These are phyloP conservation scores for Sebastes dallii DNA, from an alignment of 2,797 vertebrate genomes.

Conservation along the genomic window DNA sequence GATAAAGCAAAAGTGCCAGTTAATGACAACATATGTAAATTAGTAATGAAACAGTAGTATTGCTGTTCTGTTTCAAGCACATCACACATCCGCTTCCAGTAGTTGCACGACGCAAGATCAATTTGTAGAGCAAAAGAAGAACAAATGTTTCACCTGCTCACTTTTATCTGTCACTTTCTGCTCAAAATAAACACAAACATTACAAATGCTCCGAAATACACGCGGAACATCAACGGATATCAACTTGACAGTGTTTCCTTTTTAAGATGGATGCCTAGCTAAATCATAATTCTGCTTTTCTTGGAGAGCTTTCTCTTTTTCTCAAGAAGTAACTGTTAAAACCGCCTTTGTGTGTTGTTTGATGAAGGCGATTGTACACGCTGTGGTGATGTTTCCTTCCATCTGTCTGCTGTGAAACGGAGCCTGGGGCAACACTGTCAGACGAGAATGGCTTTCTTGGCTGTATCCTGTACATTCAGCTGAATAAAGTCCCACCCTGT, in stretches of 20 bases:
- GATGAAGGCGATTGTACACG: conserved; percentile 70
- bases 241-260: conserved; percentile 34
- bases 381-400: conserved; percentile 69
- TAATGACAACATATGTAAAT: conserved; percentile 52
- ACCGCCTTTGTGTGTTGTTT: conserved; percentile 63
- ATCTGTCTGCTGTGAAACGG: conserved; percentile 73
- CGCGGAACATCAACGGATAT: conserved; percentile 36
- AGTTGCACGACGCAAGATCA: conserved; percentile 57
- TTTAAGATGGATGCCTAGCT: conserved; percentile 34
- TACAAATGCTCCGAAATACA: conserved; percentile 47
- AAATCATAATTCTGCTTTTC: conserved; percentile 39
- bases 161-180: conserved; percentile 49
- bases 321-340: conserved; percentile 64
- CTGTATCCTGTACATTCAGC: conserved; percentile 59
- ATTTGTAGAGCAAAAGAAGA: conserved; percentile 69
- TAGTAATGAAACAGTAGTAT: conserved; percentile 50
- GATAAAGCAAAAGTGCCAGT: conserved; percentile 30
- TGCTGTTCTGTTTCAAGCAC: conserved; percentile 33
- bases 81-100: conserved; percentile 68
- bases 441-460: conserved; percentile 47
- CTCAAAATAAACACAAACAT: conserved; percentile 60
- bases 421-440: conserved; percentile 70
- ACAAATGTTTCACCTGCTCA: conserved; percentile 64
- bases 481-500: conserved; percentile 25
- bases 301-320: conserved; percentile 37